Percentiles rank a stretch among this genome's conserved stretches.
These are phyloP conservation scores for Cryptoblepharus egeriae DNA, from an alignment of 2,797 vertebrate species.

Conservation along the genomic window DNA sequence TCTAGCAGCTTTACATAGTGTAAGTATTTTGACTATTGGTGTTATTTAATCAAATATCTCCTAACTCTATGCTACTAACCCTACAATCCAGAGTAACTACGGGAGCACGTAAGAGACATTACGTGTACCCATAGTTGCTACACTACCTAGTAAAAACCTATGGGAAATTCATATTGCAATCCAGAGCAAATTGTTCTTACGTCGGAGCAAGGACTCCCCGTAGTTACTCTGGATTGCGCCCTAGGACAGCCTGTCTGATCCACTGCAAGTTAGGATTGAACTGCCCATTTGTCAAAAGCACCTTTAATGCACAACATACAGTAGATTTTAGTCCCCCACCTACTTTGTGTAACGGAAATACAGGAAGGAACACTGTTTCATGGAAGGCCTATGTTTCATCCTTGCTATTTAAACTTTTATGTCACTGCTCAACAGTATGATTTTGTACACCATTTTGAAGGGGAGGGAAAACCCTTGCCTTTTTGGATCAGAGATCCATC, in stretches of 20 bases:
- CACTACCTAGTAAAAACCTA: too few species aligned
- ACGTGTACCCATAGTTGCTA: too few species aligned
- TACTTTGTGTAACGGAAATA: background rate
- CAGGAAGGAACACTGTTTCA: background rate
- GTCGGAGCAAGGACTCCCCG: too few species aligned
- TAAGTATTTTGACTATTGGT: conserved; percentile 2
- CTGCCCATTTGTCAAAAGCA: background rate
- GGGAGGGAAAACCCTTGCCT: background rate
- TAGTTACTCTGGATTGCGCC: too few species aligned
- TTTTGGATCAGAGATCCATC: background rate
- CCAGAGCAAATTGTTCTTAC: too few species aligned
- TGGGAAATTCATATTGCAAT: too few species aligned
- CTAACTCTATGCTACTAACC: too few species aligned
- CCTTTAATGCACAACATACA: background rate
- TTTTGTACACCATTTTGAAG: background rate
- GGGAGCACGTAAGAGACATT: too few species aligned
- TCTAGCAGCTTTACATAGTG: background rate
- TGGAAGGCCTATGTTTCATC: background rate
- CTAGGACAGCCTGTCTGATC: too few species aligned
- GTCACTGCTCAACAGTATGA: background rate
- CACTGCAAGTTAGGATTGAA: too few species aligned
- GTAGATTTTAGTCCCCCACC: background rate
- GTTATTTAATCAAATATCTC: background rate
- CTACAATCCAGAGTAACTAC: too few species aligned
- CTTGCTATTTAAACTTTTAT: conserved; percentile 9